These are phyloP conservation scores for Mechanitis mazaeus DNA, from an alignment of 2,888 invertebrate genomes.

Conservation along the genomic window DNA sequence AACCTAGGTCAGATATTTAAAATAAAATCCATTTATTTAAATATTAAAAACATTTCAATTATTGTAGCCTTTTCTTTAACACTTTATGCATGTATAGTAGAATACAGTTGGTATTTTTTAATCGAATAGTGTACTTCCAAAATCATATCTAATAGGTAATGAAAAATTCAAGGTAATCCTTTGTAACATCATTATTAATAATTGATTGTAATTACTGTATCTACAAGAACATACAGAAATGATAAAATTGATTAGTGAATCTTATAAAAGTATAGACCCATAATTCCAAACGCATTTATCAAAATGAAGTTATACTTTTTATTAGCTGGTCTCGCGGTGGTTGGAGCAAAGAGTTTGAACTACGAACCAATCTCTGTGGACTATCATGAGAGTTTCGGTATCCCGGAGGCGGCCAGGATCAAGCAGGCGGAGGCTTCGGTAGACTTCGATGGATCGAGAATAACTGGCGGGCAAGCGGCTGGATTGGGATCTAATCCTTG, in stretches of 20 bases:
- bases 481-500: slow-evolving; percentile 32
- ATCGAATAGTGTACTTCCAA: too few relatives aligned
- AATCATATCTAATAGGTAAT: too few relatives aligned
- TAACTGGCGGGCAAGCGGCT: slow-evolving; percentile 38
- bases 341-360: slow-evolving; percentile 9
- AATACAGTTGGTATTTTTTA: too few relatives aligned
- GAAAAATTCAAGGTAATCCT: too few relatives aligned
- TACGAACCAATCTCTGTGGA: slow-evolving; percentile 29
- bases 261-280: neutral
- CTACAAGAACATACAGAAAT: neutral
- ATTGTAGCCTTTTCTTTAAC: too few relatives aligned
- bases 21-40: too few relatives aligned
- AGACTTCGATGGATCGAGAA: slow-evolving; percentile 37
- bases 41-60: too few relatives aligned
- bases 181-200: too few relatives aligned
- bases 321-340: neutral
- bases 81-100: too few relatives aligned
- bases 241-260: neutral
- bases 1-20: too few relatives aligned
- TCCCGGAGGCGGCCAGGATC: slow-evolving; percentile 39
- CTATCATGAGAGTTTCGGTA: slow-evolving; percentile 43
- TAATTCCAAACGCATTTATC: too few relatives aligned
- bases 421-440: slow-evolving; percentile 31
- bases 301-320: neutral
- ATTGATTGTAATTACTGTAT: too few relatives aligned